Evolutionary conservation across 2,113 vertebrate genomes (phyloP).

Genomic region (Ceyx cyanopectus): DNA sequence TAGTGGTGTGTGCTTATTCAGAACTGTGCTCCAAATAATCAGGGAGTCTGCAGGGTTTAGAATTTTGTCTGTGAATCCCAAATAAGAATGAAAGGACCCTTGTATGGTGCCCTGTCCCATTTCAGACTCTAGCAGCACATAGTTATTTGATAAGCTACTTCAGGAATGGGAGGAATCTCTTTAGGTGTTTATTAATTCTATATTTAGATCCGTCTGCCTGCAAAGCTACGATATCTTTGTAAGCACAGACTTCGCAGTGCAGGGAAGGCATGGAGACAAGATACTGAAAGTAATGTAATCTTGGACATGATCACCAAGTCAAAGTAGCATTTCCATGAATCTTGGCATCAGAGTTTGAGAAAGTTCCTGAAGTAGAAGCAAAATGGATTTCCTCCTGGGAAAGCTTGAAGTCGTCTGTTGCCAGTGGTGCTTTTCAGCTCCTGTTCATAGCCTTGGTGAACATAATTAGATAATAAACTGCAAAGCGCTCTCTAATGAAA

Average conservation of each 20-base stretch:
- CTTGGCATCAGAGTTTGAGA: neutral
- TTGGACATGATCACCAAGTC: neutral
- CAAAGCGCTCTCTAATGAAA: slow-evolving; percentile 2
- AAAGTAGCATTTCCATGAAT: neutral
- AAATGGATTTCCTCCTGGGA: neutral
- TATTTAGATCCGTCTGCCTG: neutral
- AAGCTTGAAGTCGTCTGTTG: neutral
- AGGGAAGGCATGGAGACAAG: neutral
- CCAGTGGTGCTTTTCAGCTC: neutral
- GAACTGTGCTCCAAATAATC: accelerated
- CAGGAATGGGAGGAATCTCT: neutral
- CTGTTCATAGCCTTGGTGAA: neutral
- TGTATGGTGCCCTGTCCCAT: neutral
- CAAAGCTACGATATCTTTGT: neutral
- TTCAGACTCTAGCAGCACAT: neutral
- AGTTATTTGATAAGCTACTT: neutral
- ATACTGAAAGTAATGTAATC: neutral
- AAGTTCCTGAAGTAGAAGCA: neutral
- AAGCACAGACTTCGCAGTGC: neutral
- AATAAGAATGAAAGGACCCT: neutral
- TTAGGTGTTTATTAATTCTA: neutral
- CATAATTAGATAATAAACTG: neutral
- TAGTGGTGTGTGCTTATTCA: accelerated
- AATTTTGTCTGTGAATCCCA: neutral
- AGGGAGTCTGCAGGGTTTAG: neutral